These are phyloP conservation scores for Notodonta dromedarius DNA, from an alignment of 2,888 invertebrate species.

Conservation along the genomic window DNA sequence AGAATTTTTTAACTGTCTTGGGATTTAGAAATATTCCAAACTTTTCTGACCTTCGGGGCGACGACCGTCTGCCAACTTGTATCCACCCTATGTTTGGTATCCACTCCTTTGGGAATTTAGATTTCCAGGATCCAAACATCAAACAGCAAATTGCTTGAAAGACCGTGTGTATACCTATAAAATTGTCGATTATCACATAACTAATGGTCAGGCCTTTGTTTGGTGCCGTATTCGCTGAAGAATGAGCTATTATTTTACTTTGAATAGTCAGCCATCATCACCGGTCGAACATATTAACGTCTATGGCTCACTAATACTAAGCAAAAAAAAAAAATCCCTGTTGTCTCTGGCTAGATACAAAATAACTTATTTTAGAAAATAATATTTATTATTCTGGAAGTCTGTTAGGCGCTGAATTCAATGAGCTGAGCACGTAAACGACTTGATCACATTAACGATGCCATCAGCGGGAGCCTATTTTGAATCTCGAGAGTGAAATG, in stretches of 20 bases:
- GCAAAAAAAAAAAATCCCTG: no score
- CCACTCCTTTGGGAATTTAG: constrained; percentile 22
- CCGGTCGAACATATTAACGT: no score
- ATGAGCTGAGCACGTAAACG: constrained; percentile 37
- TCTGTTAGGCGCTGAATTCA: not conserved
- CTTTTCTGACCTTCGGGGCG: constrained; percentile 27
- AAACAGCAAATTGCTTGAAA: no score
- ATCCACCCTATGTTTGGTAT: constrained; percentile 25
- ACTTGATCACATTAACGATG: constrained; percentile 52
- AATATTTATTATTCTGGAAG: not conserved
- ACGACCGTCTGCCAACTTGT: constrained; percentile 47
- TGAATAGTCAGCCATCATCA: no score
- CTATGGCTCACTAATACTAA: no score
- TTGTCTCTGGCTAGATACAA: no score
- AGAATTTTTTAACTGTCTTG: constrained; percentile 11
- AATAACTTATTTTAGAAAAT: no score
- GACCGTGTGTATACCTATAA: no score
- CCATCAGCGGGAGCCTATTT: constrained; percentile 58
- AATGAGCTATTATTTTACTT: no score
- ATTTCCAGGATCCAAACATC: not conserved
- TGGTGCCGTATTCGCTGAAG: no score
- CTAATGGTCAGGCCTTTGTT: no score
- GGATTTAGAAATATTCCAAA: constrained; percentile 18
- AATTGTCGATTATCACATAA: no score
- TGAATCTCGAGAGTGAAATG: constrained; percentile 61